Conservation (phyloP, 1,140 invertebrate genomes). For the Monochamus saltuarius region DNA sequence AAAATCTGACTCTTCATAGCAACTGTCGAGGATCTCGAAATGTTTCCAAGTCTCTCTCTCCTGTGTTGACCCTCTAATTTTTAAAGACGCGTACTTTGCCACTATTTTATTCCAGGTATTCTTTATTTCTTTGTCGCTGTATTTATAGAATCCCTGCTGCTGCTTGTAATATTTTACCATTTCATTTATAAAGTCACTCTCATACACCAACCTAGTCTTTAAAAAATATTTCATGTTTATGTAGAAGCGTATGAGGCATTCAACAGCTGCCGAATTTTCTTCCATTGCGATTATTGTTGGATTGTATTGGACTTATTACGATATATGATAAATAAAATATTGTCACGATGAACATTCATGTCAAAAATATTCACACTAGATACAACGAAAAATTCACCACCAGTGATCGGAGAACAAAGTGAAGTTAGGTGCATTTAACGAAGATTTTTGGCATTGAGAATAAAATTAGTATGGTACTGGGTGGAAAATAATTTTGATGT, state of each 20-base stretch:
- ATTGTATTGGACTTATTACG: too few relatives aligned
- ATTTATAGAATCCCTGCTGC: neutral
- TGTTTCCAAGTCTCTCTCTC: slow-evolving; percentile 9
- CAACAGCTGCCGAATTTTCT: slow-evolving; percentile 4
- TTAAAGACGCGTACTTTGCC: neutral
- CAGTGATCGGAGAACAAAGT: too few relatives aligned
- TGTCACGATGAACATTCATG: too few relatives aligned
- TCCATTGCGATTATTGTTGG: neutral
- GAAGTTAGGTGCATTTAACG: too few relatives aligned
- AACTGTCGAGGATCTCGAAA: slow-evolving; percentile 7
- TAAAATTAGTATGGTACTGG: too few relatives aligned
- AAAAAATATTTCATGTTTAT: slow-evolving; percentile 2
- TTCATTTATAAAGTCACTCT: neutral
- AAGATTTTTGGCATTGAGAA: too few relatives aligned
- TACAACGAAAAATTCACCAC: too few relatives aligned
- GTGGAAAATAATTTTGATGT: too few relatives aligned
- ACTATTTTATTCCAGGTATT: neutral
- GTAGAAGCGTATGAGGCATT: slow-evolving; percentile 1
- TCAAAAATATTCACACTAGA: too few relatives aligned
- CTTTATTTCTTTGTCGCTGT: slow-evolving; percentile 1
- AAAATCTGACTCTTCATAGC: slow-evolving; percentile 6
- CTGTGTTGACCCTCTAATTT: neutral
- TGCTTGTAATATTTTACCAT: neutral
- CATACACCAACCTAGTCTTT: neutral
- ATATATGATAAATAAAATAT: too few relatives aligned